phyloP scores from a whole-genome alignment of 2,888 invertebrate species.

The Campoplex capitator region DNA sequence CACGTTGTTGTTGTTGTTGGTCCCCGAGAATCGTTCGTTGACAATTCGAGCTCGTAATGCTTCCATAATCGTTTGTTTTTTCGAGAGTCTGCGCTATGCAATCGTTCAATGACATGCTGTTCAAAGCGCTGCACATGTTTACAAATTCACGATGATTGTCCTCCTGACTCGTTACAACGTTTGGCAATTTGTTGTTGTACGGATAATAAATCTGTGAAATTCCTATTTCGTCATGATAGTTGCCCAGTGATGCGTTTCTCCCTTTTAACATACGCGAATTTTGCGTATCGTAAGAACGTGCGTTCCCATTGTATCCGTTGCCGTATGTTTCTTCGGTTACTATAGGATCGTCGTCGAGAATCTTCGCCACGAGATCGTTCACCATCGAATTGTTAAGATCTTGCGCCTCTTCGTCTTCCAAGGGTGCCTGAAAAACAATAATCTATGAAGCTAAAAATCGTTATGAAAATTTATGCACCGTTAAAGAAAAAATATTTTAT shows the following conservation, averaged over 20 bases:
- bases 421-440: constrained; percentile 74
- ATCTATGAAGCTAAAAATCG: background rate
- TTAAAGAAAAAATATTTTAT: background rate
- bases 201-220: constrained; percentile 68
- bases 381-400: constrained; percentile 87
- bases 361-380: constrained; percentile 88
- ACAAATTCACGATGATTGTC: constrained; percentile 77
- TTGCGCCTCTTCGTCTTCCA: constrained; percentile 82
- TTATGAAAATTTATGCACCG: background rate
- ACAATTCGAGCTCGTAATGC: constrained; percentile 69
- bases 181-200: constrained; percentile 67
- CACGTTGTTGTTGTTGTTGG: constrained; percentile 53
- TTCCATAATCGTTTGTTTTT: constrained; percentile 72
- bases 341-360: constrained; percentile 87
- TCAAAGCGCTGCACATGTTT: constrained; percentile 77
- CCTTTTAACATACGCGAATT: constrained; percentile 68
- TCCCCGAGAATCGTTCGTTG: constrained; percentile 57
- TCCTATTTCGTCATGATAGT: constrained; percentile 65
- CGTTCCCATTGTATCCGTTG: constrained; percentile 77
- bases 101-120: constrained; percentile 75
- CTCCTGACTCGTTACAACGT: constrained; percentile 28
- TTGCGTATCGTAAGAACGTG: constrained; percentile 58
- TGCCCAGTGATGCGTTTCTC: constrained; percentile 59
- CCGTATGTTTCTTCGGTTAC: constrained; percentile 75
- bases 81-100: constrained; percentile 72